Conservation (phyloP, 2,888 invertebrate species). For the Ditylenchus weischeri region DNA sequence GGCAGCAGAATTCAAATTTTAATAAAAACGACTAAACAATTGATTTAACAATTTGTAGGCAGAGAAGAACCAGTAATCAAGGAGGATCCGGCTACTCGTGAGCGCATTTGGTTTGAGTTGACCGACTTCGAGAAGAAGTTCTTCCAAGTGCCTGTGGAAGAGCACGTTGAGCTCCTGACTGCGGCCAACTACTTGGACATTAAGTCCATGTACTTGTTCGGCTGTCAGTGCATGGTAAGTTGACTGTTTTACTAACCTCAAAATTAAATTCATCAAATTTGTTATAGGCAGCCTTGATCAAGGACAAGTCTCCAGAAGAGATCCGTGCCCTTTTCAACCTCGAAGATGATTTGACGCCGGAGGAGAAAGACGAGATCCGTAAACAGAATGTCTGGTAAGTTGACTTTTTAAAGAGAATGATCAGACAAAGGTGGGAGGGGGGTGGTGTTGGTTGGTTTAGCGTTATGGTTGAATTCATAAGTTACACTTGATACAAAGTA, state of each 20-base stretch:
- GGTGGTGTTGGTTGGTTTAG: too few relatives aligned
- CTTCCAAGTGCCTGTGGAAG: constrained; percentile 12
- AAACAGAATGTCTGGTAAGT: constrained; percentile 20
- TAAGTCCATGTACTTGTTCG: constrained; percentile 18
- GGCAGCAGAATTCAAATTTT: too few relatives aligned
- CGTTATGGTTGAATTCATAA: too few relatives aligned
- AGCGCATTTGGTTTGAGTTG: constrained; percentile 21
- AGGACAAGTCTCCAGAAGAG: constrained; percentile 22
- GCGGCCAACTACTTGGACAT: constrained; percentile 24
- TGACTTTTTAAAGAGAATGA: too few relatives aligned
- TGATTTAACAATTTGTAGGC: too few relatives aligned
- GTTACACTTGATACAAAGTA: too few relatives aligned
- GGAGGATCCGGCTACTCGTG: constrained; percentile 20
- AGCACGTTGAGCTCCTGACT: constrained; percentile 12
- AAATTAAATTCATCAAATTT: not conserved
- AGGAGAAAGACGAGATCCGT: constrained; percentile 22
- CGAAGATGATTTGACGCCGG: constrained; percentile 21
- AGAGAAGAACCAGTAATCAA: not conserved
- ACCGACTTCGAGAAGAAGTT: constrained; percentile 18
- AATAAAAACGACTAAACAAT: too few relatives aligned
- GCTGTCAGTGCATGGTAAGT: constrained; percentile 17
- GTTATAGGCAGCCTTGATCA: constrained; percentile 15
- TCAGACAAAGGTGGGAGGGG: too few relatives aligned
- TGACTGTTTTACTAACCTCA: not conserved
- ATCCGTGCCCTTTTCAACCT: constrained; percentile 19